Evolutionary conservation across 2,113 vertebrate species (phyloP).

Genomic region (Hyaena hyaena): DNA sequence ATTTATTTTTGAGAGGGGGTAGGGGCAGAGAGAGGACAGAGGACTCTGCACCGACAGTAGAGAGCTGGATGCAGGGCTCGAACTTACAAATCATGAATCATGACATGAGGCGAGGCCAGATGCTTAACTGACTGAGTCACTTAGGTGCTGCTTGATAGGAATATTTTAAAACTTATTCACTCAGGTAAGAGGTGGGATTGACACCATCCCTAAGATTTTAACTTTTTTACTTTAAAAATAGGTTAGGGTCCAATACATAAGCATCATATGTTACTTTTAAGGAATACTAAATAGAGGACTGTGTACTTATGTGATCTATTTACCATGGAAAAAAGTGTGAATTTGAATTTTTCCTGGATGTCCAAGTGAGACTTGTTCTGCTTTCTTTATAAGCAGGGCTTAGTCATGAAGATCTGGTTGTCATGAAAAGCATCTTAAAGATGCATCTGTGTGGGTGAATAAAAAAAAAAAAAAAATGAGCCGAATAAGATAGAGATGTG

Average conservation of each 20-base stretch:
- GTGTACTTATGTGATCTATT: neutral
- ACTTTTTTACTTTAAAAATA: neutral
- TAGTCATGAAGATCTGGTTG: neutral
- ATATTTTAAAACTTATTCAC: neutral
- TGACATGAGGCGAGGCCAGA: no score
- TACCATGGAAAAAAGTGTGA: neutral
- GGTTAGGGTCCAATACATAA: neutral
- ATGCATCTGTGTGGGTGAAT: neutral
- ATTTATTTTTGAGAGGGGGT: no score
- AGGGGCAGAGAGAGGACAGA: no score
- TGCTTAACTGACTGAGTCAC: no score
- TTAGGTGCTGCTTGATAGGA: neutral
- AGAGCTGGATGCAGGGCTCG: no score
- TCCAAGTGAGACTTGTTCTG: neutral
- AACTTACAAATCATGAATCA: no score
- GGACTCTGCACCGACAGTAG: no score
- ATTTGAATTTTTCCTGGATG: neutral
- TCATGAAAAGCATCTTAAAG: neutral
- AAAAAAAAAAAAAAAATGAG: neutral
- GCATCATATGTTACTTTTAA: neutral
- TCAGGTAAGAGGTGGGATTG: neutral
- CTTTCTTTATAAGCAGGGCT: neutral
- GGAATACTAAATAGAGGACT: neutral
- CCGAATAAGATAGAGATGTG: neutral
- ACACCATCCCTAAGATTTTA: neutral